Evolutionary conservation across 2,113 vertebrate genomes (phyloP).

Genomic region (Tachycineta bicolor): DNA sequence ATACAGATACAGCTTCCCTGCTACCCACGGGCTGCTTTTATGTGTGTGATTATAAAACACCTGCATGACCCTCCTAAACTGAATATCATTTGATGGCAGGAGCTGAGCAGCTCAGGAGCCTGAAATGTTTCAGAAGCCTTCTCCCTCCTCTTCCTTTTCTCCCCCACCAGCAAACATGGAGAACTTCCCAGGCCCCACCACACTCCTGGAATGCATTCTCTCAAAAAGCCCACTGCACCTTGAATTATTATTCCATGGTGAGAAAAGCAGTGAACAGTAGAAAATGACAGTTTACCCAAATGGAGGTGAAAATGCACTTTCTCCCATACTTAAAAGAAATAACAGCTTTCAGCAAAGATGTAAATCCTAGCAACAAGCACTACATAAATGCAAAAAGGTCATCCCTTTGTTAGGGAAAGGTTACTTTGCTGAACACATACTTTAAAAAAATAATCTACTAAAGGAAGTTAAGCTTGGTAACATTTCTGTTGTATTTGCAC

Average conservation of each 20-base stretch:
- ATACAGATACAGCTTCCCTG: not conserved
- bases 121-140: slow-evolving; percentile 42
- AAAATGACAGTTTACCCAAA: slow-evolving; percentile 60
- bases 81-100: slow-evolving; percentile 48
- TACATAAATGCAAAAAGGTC: slow-evolving; percentile 60
- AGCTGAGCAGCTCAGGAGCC: slow-evolving; percentile 45
- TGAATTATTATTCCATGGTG: slow-evolving; percentile 39
- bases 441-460: slow-evolving; percentile 14
- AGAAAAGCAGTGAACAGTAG: slow-evolving; percentile 57
- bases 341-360: slow-evolving; percentile 66
- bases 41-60: slow-evolving; percentile 21
- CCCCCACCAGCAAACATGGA: not conserved
- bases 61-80: slow-evolving; percentile 36
- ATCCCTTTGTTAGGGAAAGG: slow-evolving; percentile 48
- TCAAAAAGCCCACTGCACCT: slow-evolving; percentile 58
- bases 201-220: slow-evolving; percentile 40
- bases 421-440: not conserved
- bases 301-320: slow-evolving; percentile 56
- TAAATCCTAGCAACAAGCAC: slow-evolving; percentile 60
- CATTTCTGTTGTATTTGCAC: slow-evolving; percentile 30
- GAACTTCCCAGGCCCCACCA: not conserved
- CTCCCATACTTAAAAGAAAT: slow-evolving; percentile 58
- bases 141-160: slow-evolving; percentile 35
- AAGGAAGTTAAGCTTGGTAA: slow-evolving; percentile 29
- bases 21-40: slow-evolving; percentile 41